Evolutionary conservation across 2,797 vertebrate genomes (phyloP).

Genomic region (Cryptoprocta ferox): DNA sequence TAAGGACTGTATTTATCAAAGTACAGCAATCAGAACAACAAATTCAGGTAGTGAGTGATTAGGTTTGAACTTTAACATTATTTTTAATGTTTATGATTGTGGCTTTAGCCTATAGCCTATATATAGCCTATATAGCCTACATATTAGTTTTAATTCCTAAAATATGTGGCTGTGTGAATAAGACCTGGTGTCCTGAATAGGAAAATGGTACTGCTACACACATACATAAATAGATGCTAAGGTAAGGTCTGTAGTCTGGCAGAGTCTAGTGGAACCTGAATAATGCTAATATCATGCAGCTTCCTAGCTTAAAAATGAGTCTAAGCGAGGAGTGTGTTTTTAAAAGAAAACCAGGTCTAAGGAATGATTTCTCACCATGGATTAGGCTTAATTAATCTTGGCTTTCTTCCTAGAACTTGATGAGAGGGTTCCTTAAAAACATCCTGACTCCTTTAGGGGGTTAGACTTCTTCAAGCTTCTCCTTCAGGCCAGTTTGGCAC

Average conservation of each 20-base stretch:
- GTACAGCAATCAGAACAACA: not conserved
- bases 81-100: not conserved
- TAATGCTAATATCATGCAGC: not conserved
- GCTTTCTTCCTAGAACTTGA: slow-evolving; percentile 24
- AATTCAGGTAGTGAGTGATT: not conserved
- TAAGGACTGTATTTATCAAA: not conserved
- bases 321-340: not conserved
- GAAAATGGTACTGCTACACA: not conserved
- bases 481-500: not conserved
- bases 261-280: not conserved
- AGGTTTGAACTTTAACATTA: not conserved
- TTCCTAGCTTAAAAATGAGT: not conserved
- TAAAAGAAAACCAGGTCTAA: not conserved
- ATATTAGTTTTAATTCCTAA: not conserved
- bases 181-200: not conserved
- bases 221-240: not conserved
- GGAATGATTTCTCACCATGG: not conserved
- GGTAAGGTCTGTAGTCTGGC: not conserved
- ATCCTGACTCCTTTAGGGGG: not conserved
- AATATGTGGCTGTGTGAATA: not conserved
- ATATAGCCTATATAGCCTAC: too few relatives aligned
- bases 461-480: not conserved
- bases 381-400: slow-evolving; percentile 27
- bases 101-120: not conserved
- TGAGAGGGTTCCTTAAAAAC: not conserved